phyloP scores from a whole-genome alignment of 2,113 vertebrate species.

The Hystrix cristata region DNA sequence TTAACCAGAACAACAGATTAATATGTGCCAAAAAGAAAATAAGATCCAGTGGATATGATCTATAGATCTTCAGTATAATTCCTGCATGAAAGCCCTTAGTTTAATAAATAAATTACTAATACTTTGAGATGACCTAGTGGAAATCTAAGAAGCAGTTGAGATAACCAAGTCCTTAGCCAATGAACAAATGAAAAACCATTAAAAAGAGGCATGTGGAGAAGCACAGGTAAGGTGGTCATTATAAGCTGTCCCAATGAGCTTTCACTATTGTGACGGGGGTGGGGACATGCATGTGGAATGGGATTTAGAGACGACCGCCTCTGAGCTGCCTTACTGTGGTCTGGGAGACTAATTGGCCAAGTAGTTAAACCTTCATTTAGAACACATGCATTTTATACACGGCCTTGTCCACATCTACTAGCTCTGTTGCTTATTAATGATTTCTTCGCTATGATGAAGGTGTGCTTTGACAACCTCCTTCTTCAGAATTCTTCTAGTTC shows the following conservation, averaged over 20 bases:
- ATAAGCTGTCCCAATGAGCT: neutral
- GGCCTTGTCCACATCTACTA: neutral
- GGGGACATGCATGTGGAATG: neutral
- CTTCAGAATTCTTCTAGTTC: neutral
- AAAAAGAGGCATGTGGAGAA: neutral
- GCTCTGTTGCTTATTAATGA: neutral
- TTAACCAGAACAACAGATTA: conserved; percentile 31
- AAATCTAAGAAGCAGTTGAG: conserved; percentile 41
- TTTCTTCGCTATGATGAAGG: neutral
- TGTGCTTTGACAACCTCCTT: neutral
- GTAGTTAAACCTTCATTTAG: neutral
- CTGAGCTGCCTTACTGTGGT: neutral
- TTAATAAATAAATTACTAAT: conserved; percentile 40
- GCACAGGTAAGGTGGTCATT: neutral
- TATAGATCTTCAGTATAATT: conserved; percentile 26
- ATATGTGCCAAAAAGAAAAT: conserved; percentile 37
- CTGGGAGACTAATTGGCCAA: neutral
- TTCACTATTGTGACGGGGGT: neutral
- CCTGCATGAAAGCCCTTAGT: neutral
- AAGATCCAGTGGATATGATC: conserved; percentile 13
- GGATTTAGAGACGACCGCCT: neutral
- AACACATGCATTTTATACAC: neutral
- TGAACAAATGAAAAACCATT: conserved; percentile 24
- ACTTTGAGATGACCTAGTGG: neutral
- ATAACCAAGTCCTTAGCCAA: conserved; percentile 46